Evolutionary conservation across 2,113 vertebrate species (phyloP).

Genomic region (Dipodomys stephensi): DNA sequence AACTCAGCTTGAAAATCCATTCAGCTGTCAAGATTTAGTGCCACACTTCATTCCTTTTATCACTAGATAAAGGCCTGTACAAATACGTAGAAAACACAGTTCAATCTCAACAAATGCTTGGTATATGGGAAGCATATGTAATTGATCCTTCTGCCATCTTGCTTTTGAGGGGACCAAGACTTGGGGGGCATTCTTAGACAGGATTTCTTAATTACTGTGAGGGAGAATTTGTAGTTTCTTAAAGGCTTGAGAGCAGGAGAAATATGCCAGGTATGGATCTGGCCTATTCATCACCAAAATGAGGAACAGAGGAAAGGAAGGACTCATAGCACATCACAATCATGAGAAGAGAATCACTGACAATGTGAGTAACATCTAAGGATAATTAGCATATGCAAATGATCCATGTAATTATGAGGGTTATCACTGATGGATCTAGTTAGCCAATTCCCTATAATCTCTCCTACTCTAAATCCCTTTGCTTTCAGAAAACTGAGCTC

Average conservation of each 20-base stretch:
- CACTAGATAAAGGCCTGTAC: background rate
- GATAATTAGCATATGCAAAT: background rate
- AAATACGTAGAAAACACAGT: background rate
- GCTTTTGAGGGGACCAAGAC: background rate
- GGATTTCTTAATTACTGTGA: background rate
- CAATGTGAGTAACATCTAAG: background rate
- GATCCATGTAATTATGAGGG: background rate
- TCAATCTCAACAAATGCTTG: background rate
- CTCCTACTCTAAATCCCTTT: background rate
- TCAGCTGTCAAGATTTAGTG: background rate
- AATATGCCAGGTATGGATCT: background rate
- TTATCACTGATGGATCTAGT: background rate
- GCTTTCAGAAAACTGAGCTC: background rate
- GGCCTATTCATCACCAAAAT: background rate
- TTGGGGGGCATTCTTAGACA: background rate
- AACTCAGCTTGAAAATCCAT: constrained; percentile 5
- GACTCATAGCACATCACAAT: background rate
- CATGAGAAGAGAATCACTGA: background rate
- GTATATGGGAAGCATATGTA: background rate
- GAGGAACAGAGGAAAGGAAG: background rate
- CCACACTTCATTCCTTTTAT: background rate
- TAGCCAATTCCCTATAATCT: background rate
- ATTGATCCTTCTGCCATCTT: background rate
- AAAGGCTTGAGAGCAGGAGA: background rate
- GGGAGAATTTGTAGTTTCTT: constrained; percentile 8